Conservation (phyloP, 2,888 invertebrate species). For the Mesorhabditis spiculigera region DNA sequence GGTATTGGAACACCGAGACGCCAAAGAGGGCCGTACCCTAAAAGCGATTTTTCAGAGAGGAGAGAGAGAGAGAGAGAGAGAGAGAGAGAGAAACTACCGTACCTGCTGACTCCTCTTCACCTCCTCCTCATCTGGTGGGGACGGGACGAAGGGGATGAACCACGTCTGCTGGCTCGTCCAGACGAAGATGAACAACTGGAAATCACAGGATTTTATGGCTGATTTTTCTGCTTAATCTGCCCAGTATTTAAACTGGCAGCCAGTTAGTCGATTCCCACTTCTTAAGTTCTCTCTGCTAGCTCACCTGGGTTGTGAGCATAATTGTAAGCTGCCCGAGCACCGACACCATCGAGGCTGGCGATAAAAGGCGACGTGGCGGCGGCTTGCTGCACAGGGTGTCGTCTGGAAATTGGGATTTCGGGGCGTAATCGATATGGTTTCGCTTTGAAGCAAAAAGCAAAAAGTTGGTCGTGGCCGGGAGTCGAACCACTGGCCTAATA, state of each 20-base stretch:
- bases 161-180: constrained; percentile 48
- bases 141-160: constrained; percentile 57
- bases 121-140: constrained; percentile 64
- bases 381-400: constrained; percentile 41
- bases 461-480: no score
- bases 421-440: no score
- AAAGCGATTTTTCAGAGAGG: neutral
- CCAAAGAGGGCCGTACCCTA: constrained; percentile 76
- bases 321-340: constrained; percentile 70
- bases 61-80: neutral
- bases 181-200: constrained; percentile 48
- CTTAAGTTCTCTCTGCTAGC: neutral
- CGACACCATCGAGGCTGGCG: constrained; percentile 70
- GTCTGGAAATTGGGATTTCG: no score
- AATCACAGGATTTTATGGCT: neutral
- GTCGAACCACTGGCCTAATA: no score
- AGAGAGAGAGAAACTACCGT: neutral
- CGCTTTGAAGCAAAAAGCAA: no score
- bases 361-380: constrained; percentile 65
- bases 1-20: constrained; percentile 72
- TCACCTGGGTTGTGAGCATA: constrained; percentile 68
- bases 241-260: no score
- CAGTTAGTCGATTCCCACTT: no score
- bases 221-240: no score
- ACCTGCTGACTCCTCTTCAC: constrained; percentile 69